phyloP scores from a whole-genome alignment of 2,888 invertebrate species.

The Dolomedes plantarius region DNA sequence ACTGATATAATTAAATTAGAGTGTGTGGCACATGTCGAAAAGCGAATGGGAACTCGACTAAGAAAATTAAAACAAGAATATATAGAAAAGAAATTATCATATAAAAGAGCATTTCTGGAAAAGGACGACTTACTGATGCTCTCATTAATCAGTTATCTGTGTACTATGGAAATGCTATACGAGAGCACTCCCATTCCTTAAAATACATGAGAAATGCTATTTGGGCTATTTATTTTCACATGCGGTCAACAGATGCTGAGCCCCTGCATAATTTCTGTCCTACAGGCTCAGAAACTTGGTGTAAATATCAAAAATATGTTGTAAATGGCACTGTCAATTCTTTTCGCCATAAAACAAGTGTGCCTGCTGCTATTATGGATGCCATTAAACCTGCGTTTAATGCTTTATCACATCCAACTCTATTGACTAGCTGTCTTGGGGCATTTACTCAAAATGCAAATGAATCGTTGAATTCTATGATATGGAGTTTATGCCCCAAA shows the following conservation, averaged over 20 bases:
- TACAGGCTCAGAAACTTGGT: background rate
- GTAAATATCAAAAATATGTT: background rate
- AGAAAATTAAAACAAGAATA: background rate
- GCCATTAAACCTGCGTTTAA: background rate
- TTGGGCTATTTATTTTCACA: constrained; percentile 20
- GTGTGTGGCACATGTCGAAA: background rate
- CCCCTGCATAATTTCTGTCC: constrained; percentile 15
- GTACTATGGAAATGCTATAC: constrained; percentile 25
- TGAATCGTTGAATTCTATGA: too few species aligned
- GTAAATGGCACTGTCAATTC: background rate
- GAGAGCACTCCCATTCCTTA: background rate
- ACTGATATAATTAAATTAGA: background rate
- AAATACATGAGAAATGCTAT: constrained; percentile 2
- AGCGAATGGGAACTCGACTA: background rate
- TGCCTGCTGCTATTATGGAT: constrained; percentile 8
- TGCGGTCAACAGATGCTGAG: background rate
- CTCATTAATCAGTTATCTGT: background rate
- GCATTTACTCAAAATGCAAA: too few species aligned
- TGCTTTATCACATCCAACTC: background rate
- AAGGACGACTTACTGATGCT: constrained; percentile 9
- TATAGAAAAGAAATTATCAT: background rate
- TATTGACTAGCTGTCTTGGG: constrained; percentile 7
- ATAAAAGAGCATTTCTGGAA: constrained; percentile 19
- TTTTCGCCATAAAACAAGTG: background rate
- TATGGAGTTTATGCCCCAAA: constrained; percentile 25